Percentiles rank a stretch among this genome's conserved stretches.
These are phyloP conservation scores for Elgonia sp. DNA, from an alignment of 2,888 invertebrate genomes.

Conservation along the genomic window DNA sequence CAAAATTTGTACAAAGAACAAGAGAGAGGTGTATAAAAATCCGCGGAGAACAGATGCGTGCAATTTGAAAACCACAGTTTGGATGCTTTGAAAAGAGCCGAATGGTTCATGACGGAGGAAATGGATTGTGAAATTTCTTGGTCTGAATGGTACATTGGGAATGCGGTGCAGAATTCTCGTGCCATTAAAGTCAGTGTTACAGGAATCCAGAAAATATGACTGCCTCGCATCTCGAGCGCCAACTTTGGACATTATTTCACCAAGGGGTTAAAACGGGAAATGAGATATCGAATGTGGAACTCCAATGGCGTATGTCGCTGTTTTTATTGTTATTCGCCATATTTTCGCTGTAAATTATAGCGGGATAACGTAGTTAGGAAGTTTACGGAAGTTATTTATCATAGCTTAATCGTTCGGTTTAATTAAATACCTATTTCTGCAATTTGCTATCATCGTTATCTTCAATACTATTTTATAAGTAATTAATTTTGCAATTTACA, in stretches of 20 bases:
- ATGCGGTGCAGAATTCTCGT: constrained; percentile 58
- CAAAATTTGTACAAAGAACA: constrained; percentile 42
- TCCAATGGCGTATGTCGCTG: constrained; percentile 23
- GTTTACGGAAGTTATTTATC: background rate
- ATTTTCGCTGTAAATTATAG: constrained; percentile 1
- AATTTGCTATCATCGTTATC: too few relatives aligned
- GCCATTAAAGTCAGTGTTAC: constrained; percentile 66
- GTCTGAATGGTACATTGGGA: constrained; percentile 68
- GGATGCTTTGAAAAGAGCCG: constrained; percentile 67
- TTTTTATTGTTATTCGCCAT: background rate
- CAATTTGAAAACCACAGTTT: constrained; percentile 72
- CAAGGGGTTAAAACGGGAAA: constrained; percentile 41
- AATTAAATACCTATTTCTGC: too few relatives aligned
- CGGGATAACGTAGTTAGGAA: background rate
- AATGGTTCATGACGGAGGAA: constrained; percentile 62
- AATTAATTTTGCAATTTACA: too few relatives aligned
- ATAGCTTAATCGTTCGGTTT: too few relatives aligned
- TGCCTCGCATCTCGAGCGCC: constrained; percentile 43
- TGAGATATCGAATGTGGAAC: constrained; percentile 36
- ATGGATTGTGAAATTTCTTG: constrained; percentile 71
- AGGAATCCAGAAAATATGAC: constrained; percentile 63
- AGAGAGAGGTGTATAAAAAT: constrained; percentile 57
- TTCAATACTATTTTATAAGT: too few relatives aligned
- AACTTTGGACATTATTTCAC: constrained; percentile 61
- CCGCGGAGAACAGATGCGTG: constrained; percentile 62